phyloP scores from a whole-genome alignment of 2,888 invertebrate species.

The Plagodis dolabraria region DNA sequence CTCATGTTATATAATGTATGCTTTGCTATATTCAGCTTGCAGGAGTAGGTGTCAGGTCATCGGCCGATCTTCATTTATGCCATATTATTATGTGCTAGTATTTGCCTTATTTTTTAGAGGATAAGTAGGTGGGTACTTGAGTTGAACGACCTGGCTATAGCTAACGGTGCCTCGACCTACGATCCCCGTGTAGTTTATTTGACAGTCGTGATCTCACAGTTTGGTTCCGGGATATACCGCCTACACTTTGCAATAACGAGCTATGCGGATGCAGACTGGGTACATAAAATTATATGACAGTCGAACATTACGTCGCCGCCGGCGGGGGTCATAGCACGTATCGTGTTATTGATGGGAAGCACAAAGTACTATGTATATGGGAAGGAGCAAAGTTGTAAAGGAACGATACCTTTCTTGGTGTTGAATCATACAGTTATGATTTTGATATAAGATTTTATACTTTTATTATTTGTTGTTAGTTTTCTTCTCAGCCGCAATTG shows the following conservation, averaged over 20 bases:
- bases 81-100: constrained; percentile 46
- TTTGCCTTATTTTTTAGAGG: constrained; percentile 46
- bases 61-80: constrained; percentile 24
- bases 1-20: constrained; percentile 4
- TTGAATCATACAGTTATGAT: no score
- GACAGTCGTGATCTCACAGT: constrained; percentile 48
- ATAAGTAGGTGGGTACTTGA: constrained; percentile 22
- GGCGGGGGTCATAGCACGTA: no score
- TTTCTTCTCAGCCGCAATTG: no score
- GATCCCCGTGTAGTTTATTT: constrained; percentile 47
- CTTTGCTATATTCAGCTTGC: constrained; percentile 33
- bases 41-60: constrained; percentile 32
- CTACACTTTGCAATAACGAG: constrained; percentile 9
- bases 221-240: constrained; percentile 34
- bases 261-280: not conserved
- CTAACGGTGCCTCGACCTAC: constrained; percentile 60
- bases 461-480: no score
- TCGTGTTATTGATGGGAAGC: no score
- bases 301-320: no score
- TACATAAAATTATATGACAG: no score
- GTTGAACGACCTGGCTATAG: constrained; percentile 55
- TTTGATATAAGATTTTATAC: no score
- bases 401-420: no score
- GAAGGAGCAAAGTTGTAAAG: no score
- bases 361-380: no score